A percentile compares a stretch with the other conserved stretches of the same genome.
Conservation (phyloP, 2,113 vertebrate species). For the Cavia porcellus region DNA sequence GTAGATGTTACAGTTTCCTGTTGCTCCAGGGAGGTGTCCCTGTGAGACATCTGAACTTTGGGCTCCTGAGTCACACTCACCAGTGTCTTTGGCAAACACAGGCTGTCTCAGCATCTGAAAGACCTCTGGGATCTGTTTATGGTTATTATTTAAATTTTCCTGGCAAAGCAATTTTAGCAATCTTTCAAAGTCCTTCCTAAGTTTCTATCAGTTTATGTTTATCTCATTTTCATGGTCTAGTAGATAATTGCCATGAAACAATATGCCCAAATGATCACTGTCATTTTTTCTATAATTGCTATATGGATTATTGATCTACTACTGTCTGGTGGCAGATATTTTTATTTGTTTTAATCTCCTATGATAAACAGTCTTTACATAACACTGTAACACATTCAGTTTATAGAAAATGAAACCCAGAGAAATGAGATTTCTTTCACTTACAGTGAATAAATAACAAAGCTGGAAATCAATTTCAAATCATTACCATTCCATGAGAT, state of each 20-base stretch:
- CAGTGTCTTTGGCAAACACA: background rate
- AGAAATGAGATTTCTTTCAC: background rate
- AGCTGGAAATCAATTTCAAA: background rate
- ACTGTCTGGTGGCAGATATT: background rate
- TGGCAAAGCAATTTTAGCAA: background rate
- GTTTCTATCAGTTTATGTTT: background rate
- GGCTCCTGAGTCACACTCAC: background rate
- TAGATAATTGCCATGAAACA: background rate
- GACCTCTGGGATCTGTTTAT: background rate
- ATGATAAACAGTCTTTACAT: background rate
- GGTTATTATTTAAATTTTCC: background rate
- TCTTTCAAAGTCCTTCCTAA: slow-evolving; percentile 13
- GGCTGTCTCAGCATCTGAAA: background rate
- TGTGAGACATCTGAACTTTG: background rate
- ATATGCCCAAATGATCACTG: background rate
- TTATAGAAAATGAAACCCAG: background rate
- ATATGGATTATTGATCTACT: background rate
- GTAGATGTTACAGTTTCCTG: background rate
- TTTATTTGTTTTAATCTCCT: background rate
- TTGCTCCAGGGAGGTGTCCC: background rate
- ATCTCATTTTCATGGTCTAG: background rate
- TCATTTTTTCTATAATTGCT: background rate
- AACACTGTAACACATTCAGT: background rate
- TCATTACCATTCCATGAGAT: background rate
- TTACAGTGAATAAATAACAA: background rate